Conservation (phyloP, 2,113 vertebrate genomes). For the Gobius niger region DNA sequence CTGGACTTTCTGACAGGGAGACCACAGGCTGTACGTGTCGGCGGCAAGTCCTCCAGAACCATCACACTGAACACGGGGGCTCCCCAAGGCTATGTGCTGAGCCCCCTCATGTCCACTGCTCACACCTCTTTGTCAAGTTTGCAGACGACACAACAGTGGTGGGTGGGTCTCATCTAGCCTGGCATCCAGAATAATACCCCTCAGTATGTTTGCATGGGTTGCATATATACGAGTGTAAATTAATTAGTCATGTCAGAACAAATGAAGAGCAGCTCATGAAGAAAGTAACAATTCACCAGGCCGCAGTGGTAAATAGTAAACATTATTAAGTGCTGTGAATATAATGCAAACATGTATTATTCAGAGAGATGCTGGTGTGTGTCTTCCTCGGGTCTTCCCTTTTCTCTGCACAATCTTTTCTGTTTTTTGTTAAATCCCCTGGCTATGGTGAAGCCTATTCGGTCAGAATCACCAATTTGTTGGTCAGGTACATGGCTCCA, state of each 20-base stretch:
- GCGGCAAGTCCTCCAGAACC: no score
- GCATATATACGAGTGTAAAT: background rate
- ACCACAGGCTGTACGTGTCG: no score
- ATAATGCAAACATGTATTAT: slow-evolving; percentile 18
- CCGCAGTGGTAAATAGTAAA: background rate
- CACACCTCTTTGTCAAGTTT: no score
- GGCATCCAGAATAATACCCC: no score
- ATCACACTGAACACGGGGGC: no score
- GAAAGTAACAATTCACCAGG: slow-evolving; percentile 1
- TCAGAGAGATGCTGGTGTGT: slow-evolving; percentile 11
- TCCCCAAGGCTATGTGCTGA: no score
- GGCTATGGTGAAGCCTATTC: slow-evolving; percentile 6
- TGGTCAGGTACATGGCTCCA: background rate
- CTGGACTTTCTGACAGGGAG: no score
- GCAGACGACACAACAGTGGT: no score
- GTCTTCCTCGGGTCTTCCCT: slow-evolving; percentile 15
- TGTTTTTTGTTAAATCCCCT: slow-evolving; percentile 6
- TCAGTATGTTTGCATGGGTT: background rate
- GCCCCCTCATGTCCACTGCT: no score
- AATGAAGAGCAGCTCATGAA: slow-evolving; percentile 5
- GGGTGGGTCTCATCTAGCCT: no score
- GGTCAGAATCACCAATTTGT: slow-evolving; percentile 24
- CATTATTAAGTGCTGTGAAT: slow-evolving; percentile 1
- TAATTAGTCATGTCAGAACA: background rate
- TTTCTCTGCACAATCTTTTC: slow-evolving; percentile 11